Evolutionary conservation across 2,113 vertebrate species (phyloP), one percentile per base, ranked within the genome.

Genomic region (Corvus hawaiiensis): DNA sequence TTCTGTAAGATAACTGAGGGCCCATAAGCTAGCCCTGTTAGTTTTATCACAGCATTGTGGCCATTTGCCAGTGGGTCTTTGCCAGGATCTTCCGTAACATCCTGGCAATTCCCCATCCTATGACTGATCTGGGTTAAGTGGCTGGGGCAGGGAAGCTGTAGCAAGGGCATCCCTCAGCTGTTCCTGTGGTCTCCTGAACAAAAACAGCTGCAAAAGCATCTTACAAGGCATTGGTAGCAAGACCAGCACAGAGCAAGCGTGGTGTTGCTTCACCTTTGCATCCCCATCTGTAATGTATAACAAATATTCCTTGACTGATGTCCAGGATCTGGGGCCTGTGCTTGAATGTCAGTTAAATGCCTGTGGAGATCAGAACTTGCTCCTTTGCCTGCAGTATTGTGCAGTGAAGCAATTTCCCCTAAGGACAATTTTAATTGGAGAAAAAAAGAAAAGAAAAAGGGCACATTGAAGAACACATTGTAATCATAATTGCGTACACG

Each of bases 61-160:
- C 16, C 37, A 44, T 84, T 84, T 85, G n/a, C 55, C 61, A 23
- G 22, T 20, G 37, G 11, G 26, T 43, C 56, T 87, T 89, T 87
- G 48, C 41, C 23, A 54, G 28, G 14, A 63, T 54, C 23, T 66
- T 68, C 46, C 0, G 0, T 37, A 69, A 39, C 11, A 75, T 23
- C 33, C 17, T 64, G 27, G 56, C 30, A 78, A 75, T 54, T 48
- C 8, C 48, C 37, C 4, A 11, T 22, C 19, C 18, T 58, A 16
- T 33, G 51, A 26, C 24, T 61, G 55, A 49, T 76, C 32, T 26
- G 26, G 27, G 22, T 33, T 33, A 82, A 90, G 48, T 7, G 26
- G 6, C 33, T 66, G 61, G 16, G 37, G 52, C 44, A 58, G 48
- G 52, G 33, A 43, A 78, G 33, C 13, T 44, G 26, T 17, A 78